Evolutionary conservation across 2,888 invertebrate species (phyloP).

Genomic region (Ormyrus thymus): DNA sequence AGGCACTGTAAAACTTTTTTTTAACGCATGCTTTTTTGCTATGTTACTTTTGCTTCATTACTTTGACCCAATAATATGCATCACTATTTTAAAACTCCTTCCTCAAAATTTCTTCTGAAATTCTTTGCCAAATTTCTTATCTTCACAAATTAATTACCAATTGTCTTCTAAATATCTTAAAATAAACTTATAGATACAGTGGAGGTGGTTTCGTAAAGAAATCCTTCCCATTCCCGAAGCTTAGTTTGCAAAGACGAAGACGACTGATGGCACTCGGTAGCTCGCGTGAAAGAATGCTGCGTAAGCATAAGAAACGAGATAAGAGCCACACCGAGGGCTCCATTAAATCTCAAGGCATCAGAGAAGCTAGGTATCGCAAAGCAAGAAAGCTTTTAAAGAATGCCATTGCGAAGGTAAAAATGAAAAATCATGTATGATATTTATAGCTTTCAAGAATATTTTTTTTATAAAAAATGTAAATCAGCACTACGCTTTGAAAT

Average conservation of each 20-base stretch:
- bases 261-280: constrained; percentile 75
- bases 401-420: constrained; percentile 74
- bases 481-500: no score
- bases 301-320: constrained; percentile 72
- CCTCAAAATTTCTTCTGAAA: no score
- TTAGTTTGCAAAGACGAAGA: constrained; percentile 76
- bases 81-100: no score
- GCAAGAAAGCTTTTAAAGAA: constrained; percentile 75
- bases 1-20: no score
- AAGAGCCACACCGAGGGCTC: constrained; percentile 57
- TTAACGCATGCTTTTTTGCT: no score
- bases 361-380: constrained; percentile 72
- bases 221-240: constrained; percentile 78
- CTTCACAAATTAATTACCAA: no score
- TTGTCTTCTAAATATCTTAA: not conserved
- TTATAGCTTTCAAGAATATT: not conserved
- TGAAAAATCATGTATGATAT: not conserved
- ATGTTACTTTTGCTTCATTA: no score
- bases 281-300: constrained; percentile 71
- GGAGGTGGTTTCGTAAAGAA: constrained; percentile 79
- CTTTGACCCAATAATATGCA: no score
- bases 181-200: constrained; percentile 69
- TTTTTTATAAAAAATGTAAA: not conserved
- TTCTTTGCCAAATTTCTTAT: no score
- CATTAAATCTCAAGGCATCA: constrained; percentile 68